Conservation (phyloP, 2,113 vertebrate genomes). For the Pomatorhinus ruficollis region DNA sequence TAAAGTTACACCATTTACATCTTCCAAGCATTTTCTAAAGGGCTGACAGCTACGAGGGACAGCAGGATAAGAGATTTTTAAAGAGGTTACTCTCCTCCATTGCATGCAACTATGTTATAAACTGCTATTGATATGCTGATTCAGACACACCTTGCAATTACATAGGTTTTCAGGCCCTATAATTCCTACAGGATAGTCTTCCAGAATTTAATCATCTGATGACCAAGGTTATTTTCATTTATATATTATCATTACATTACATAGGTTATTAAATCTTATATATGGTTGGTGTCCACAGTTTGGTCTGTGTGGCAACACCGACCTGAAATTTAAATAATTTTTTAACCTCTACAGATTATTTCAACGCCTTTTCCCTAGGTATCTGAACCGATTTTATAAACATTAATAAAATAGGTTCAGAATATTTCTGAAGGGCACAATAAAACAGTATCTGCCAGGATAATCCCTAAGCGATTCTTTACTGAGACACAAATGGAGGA, state of each 20-base stretch:
- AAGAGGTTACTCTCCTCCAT: not conserved
- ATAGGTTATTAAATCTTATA: not conserved
- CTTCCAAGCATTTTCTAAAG: not conserved
- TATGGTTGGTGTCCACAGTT: not conserved
- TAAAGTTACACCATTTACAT: not conserved
- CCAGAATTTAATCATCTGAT: not conserved
- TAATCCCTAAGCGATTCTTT: not conserved
- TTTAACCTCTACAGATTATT: not conserved
- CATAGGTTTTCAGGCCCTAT: not conserved
- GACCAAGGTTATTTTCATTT: not conserved
- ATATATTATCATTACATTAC: not conserved
- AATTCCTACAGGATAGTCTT: not conserved
- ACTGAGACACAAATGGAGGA: not conserved
- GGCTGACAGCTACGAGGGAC: not conserved
- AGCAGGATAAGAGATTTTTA: not conserved
- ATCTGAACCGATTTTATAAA: not conserved
- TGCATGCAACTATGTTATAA: not conserved
- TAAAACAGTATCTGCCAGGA: not conserved
- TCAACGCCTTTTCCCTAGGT: not conserved
- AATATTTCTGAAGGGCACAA: not conserved
- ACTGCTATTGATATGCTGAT: accelerated
- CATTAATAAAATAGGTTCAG: not conserved
- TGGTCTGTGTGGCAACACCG: not conserved
- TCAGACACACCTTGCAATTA: not conserved
- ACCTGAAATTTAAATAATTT: not conserved